Conservation (phyloP, 2,888 invertebrate genomes). For the Hofmannophila pseudospretella region DNA sequence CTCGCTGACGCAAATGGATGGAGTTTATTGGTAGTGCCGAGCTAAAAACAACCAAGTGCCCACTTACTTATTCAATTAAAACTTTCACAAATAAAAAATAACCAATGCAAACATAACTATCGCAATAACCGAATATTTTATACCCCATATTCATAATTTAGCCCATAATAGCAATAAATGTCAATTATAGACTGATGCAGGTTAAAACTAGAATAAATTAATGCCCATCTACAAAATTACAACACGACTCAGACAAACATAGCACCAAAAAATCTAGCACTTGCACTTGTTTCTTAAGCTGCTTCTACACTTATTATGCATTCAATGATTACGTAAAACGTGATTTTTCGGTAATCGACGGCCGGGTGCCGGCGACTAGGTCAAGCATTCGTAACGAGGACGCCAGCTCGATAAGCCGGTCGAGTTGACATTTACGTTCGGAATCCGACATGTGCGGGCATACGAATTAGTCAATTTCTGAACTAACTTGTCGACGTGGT, state of each 20-base stretch:
- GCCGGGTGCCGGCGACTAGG: slow-evolving; percentile 17
- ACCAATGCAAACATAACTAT: too few species aligned
- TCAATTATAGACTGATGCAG: too few species aligned
- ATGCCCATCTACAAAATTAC: not conserved
- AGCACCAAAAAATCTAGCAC: not conserved
- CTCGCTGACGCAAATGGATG: too few species aligned
- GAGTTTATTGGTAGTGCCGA: too few species aligned
- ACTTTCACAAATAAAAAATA: too few species aligned
- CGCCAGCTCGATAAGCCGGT: slow-evolving; percentile 25
- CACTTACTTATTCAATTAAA: too few species aligned
- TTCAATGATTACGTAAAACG: slow-evolving; percentile 20
- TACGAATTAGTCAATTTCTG: slow-evolving; percentile 9
- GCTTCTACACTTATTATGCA: slow-evolving; percentile 1
- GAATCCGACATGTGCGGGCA: slow-evolving; percentile 20
- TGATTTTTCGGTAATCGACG: slow-evolving; percentile 16
- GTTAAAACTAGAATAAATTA: not conserved
- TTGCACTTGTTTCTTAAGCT: slow-evolving; percentile 5
- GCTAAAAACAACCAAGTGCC: too few species aligned
- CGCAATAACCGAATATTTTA: too few species aligned
- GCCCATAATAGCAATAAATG: not conserved
- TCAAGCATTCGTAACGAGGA: slow-evolving; percentile 37
- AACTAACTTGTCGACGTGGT: slow-evolving; percentile 12
- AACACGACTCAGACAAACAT: slow-evolving; percentile 8
- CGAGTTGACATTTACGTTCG: slow-evolving; percentile 32
- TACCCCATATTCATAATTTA: not conserved